A percentile compares a stretch with the other conserved stretches of the same genome.
phyloP scores from a whole-genome alignment of 2,113 vertebrate species.

The Eudyptes chrysolophus region DNA sequence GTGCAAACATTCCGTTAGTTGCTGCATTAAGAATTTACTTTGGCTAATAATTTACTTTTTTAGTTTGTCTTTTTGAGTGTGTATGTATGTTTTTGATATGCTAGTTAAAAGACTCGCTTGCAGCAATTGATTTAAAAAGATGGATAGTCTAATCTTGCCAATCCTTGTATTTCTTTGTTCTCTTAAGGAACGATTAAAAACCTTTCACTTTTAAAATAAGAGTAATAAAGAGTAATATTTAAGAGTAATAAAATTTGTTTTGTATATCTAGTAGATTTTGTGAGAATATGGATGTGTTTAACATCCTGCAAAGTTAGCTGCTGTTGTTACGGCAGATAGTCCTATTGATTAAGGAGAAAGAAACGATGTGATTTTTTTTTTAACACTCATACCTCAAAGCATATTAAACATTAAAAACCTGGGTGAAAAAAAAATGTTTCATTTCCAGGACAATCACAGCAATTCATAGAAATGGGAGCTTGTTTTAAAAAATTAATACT shows the following conservation, averaged over 20 bases:
- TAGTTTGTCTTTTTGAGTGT: not conserved
- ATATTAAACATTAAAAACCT: not conserved
- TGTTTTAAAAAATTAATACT: not conserved
- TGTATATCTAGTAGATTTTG: not conserved
- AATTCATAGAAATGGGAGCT: not conserved
- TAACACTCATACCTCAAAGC: not conserved
- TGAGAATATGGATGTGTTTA: not conserved
- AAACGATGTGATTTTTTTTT: not conserved
- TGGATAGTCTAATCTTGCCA: not conserved
- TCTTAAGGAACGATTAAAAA: too few species aligned
- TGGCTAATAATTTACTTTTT: slow-evolving; percentile 45
- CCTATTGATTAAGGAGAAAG: not conserved
- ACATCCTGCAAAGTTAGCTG: not conserved
- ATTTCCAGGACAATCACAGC: not conserved
- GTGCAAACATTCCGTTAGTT: not conserved
- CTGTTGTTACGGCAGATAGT: not conserved
- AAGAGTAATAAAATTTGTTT: not conserved
- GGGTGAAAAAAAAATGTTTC: fast-evolving
- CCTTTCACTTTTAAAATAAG: not conserved
- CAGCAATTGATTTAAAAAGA: not conserved
- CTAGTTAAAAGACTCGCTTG: not conserved
- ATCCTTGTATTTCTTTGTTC: not conserved
- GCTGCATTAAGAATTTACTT: slow-evolving; percentile 10
- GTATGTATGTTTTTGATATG: not conserved
- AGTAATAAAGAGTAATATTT: not conserved